A percentile compares a stretch with the other conserved stretches of the same genome.
These are phyloP conservation scores for Lutjanus erythropterus DNA, from an alignment of 2,113 vertebrate species.

Conservation along the genomic window DNA sequence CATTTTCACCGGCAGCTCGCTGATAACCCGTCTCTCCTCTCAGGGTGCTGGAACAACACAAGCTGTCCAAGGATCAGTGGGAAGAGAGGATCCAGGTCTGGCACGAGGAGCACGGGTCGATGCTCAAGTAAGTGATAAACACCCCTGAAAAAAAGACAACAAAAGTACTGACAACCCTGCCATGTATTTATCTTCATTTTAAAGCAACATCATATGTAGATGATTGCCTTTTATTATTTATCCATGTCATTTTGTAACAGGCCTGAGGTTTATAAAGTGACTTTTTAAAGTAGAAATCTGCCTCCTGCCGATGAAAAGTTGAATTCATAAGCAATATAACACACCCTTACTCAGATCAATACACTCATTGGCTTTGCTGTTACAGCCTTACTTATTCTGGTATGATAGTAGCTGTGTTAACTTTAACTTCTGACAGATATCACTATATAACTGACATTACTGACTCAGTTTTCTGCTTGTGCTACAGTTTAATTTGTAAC, in stretches of 20 bases:
- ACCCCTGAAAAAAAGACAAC: not conserved
- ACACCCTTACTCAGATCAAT: not conserved
- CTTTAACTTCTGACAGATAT: not conserved
- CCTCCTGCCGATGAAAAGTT: not conserved
- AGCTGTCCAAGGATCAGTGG: conserved; percentile 95
- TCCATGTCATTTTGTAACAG: no score
- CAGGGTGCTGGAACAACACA: conserved; percentile 97
- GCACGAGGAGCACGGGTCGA: conserved; percentile 93
- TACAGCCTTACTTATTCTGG: not conserved
- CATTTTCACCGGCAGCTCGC: conserved; percentile 17
- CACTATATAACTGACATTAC: not conserved
- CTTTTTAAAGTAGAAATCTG: not conserved
- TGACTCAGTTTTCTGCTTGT: not conserved
- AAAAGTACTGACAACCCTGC: no score
- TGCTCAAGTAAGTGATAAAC: conserved; percentile 90
- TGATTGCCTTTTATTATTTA: no score
- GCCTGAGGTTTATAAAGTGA: no score
- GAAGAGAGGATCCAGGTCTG: conserved; percentile 96
- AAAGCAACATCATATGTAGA: not conserved
- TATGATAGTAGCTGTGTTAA: not conserved
- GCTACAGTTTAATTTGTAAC: not conserved
- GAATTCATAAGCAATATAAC: not conserved
- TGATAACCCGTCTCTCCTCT: conserved; percentile 45
- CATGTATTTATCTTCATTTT: not conserved
- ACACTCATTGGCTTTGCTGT: not conserved